Conservation (phyloP, 2,888 invertebrate species). For the Crematogaster levior region DNA sequence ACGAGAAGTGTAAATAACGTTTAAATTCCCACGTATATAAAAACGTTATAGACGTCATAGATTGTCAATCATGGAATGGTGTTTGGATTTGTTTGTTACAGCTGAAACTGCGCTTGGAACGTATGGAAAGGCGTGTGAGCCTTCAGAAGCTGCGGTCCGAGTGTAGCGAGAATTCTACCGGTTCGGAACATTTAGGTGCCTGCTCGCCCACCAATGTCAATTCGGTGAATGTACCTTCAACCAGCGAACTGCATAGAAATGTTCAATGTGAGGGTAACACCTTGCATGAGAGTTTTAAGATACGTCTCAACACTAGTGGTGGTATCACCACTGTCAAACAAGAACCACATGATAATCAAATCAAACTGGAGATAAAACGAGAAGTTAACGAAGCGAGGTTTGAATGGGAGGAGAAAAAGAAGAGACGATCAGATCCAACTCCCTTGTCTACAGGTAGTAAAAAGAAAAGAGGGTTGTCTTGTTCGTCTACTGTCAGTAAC, state of each 20-base stretch:
- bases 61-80: neutral
- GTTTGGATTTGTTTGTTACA: constrained; percentile 83
- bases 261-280: constrained; percentile 77
- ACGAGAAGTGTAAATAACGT: constrained; percentile 46
- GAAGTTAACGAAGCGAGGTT: constrained; percentile 74
- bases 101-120: constrained; percentile 89
- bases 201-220: constrained; percentile 82
- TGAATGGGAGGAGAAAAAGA: constrained; percentile 83
- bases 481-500: constrained; percentile 83
- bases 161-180: constrained; percentile 79
- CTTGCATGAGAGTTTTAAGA: constrained; percentile 83
- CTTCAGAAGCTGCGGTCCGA: constrained; percentile 85
- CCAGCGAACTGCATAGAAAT: constrained; percentile 77
- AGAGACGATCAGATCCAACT: constrained; percentile 80
- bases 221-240: constrained; percentile 75
- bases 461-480: constrained; percentile 83
- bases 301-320: constrained; percentile 83
- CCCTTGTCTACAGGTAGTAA: constrained; percentile 76
- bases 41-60: constrained; percentile 31
- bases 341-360: constrained; percentile 78
- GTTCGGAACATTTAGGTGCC: constrained; percentile 78
- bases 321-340: constrained; percentile 84
- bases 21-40: neutral
- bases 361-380: constrained; percentile 78
- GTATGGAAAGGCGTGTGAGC: constrained; percentile 89